phyloP scores from a whole-genome alignment of 1,140 invertebrate species.

The Orchestia grillus region DNA sequence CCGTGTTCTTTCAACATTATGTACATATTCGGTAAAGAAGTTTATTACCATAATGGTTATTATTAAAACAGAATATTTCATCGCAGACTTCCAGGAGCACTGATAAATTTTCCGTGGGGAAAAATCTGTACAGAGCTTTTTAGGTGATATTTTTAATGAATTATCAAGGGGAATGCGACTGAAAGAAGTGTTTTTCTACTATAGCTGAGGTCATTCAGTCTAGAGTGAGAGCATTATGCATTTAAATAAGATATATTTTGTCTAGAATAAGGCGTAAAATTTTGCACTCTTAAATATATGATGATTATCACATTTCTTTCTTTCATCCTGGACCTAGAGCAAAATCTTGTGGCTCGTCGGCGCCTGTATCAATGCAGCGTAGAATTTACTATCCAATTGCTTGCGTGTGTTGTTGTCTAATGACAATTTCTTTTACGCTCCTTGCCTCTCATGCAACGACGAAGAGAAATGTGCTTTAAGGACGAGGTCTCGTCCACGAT shows the following conservation, averaged over 20 bases:
- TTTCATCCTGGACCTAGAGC: neutral
- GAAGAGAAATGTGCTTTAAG: too few species aligned
- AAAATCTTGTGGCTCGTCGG: neutral
- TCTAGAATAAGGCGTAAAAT: constrained; percentile 12
- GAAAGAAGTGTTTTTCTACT: constrained; percentile 13
- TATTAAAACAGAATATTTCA: constrained; percentile 15
- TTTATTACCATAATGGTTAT: constrained; percentile 13
- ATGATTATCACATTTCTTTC: neutral
- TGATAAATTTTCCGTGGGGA: neutral
- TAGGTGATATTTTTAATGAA: neutral
- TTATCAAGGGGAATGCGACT: neutral
- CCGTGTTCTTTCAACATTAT: constrained; percentile 51
- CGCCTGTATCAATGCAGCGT: neutral
- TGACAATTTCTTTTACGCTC: too few species aligned
- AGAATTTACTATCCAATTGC: too few species aligned
- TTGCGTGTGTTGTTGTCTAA: too few species aligned
- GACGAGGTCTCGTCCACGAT: too few species aligned
- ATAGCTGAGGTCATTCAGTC: neutral
- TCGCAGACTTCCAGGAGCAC: neutral
- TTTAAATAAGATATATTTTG: constrained; percentile 32
- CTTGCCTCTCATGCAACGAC: too few species aligned
- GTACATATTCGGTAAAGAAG: constrained; percentile 40
- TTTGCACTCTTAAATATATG: constrained; percentile 4
- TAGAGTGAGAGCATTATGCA: neutral
- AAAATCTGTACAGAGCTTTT: neutral